Evolutionary conservation across 2,113 vertebrate species (phyloP).

Genomic region (Odontesthes bonariensis): DNA sequence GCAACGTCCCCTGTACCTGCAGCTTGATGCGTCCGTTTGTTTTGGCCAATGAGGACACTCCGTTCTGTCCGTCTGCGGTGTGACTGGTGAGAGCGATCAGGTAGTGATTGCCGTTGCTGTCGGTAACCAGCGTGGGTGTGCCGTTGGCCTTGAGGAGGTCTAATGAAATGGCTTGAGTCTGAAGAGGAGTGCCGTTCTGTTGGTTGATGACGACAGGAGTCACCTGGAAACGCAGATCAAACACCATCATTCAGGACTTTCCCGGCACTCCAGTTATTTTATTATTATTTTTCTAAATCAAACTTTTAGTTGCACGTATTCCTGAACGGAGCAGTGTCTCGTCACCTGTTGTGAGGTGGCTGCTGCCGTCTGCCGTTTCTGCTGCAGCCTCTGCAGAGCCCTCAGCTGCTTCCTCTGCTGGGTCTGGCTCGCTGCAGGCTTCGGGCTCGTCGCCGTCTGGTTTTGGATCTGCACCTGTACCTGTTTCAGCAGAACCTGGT

Average conservation of each 20-base stretch:
- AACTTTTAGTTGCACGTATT: no score
- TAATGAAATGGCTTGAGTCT: conserved; percentile 79
- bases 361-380: conserved; percentile 58
- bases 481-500: conserved; percentile 62
- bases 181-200: conserved; percentile 73
- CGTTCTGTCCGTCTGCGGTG: conserved; percentile 77
- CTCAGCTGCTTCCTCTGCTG: conserved; percentile 73
- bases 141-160: conserved; percentile 86
- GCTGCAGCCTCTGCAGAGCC: conserved; percentile 67
- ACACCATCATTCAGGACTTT: no score
- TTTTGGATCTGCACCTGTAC: conserved; percentile 72
- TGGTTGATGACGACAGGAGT: conserved; percentile 80
- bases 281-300: no score
- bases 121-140: conserved; percentile 87
- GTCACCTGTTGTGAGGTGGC: conserved; percentile 76
- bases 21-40: conserved; percentile 80
- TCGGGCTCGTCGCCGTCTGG: conserved; percentile 40
- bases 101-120: conserved; percentile 92
- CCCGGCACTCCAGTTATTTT: no score
- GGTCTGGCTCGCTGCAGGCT: conserved; percentile 30
- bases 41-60: conserved; percentile 73
- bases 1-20: conserved; percentile 80
- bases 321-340: no score
- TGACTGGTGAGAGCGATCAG: conserved; percentile 91
- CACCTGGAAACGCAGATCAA: conserved; percentile 63